These are phyloP conservation scores for Nemotelus pantherinus DNA, from an alignment of 2,888 invertebrate species.

Conservation along the genomic window DNA sequence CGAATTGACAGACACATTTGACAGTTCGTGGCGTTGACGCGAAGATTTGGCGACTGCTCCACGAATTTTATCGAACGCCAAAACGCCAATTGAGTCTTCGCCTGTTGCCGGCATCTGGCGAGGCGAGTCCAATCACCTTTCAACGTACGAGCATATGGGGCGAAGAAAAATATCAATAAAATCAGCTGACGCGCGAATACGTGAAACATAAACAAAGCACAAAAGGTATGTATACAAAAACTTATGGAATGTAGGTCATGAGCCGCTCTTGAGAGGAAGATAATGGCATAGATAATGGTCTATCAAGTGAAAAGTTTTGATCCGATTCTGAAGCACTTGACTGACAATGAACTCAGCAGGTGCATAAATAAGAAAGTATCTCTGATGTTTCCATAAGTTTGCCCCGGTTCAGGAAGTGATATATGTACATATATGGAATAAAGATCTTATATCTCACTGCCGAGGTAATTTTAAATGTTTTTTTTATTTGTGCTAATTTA, in stretches of 20 bases:
- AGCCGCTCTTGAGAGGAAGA: neutral
- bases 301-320: no score
- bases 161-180: neutral
- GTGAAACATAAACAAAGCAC: neutral
- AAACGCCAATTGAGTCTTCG: no score
- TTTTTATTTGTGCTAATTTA: no score
- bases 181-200: constrained; percentile 3
- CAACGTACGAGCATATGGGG: neutral
- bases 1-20: constrained; percentile 7
- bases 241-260: neutral
- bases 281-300: neutral
- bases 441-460: no score
- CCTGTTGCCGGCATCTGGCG: no score
- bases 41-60: neutral
- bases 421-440: no score
- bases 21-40: neutral
- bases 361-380: no score
- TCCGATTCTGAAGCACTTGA: no score
- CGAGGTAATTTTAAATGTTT: no score
- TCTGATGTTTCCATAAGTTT: no score
- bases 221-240: neutral
- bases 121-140: constrained; percentile 1
- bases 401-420: no score
- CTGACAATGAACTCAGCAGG: no score
- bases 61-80: neutral